Evolutionary conservation across 2,797 vertebrate genomes (phyloP), one percentile per base, ranked within the genome.

Genomic region (Dicrostonyx torquatus): DNA sequence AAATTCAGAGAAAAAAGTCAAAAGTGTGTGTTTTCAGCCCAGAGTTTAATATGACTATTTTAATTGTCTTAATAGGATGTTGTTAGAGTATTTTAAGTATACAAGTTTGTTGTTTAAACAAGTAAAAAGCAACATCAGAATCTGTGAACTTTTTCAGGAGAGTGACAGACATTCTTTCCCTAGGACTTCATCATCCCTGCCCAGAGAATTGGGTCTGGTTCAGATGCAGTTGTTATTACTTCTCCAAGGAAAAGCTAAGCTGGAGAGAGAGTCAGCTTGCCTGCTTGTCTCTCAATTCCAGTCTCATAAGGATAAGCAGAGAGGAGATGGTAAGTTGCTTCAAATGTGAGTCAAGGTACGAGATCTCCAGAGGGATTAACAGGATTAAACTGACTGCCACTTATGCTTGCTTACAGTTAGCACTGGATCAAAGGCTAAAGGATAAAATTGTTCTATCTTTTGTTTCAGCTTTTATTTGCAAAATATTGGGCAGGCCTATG

Each of bases 171-270:
- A 14, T 20, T n/a, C 45, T 84, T 48, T 91, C 24, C 73, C 89
- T 89, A 79, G 85, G 58, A 55, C 9, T 20, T 73, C 20, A 7
- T 66, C 64, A 90, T 12, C 60, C 91, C 62, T 95, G 94, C 43
- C 94, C 91, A 53, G 62, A 91, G 73, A 70, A 70, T 10, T 95
- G 95, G 94, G 29, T 96, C 66, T 89, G 88, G 91, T 93, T 95
- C 79, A 75, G 73, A 40, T 53, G 48, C 18, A 89, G 40, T 14
- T 93, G 94, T 85, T 95, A 96, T 29, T 84, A 91, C 78, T 90
- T 93, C 75, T 93, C 94, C n/a, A 62, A 58, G 29, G 64, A 89
- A 45, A 0, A 1, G 48, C 22, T 95, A 76, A 88, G 15, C 1
- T 96, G 91, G 91, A 78, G 20, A 34, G 73, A 93, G 17, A 95